Base-by-base conservation (phyloP, 1,140 invertebrate genomes). In the Agrilus planipennis region DNA sequence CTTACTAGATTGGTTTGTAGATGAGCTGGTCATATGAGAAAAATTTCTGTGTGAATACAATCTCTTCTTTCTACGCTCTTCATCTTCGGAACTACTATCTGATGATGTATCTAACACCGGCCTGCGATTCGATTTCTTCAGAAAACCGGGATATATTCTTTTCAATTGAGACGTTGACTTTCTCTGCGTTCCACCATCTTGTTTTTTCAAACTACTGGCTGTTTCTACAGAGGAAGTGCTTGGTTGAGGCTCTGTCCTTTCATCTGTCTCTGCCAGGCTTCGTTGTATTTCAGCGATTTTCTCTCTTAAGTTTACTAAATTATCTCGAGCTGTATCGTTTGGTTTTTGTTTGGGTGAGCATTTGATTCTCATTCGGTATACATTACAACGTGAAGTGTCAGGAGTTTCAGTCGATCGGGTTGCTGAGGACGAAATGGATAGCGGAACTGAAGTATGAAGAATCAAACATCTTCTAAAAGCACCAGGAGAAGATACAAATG, bases 51-150 rank as follows among this genome's bases (percentile, higher is more conserved):
- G n/a, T 10, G 4, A 20, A 32, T 20, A 38, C 20, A 35, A 20
- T 32, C 39, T n/a, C 25, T 30, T 45, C 22, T 22, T 42, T 18
- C 17, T 17, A 5, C 18, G 11, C 15, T 42, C 34, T 7, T 57
- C 57, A 7, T 59, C 54, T 14, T 57, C 55, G 2, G 55, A 54
- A 31, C 49, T 54, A 28, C 48, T 56, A 22, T 57, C 55, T 9
- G 55, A 54, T 9, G 57, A 56, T 16, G 51, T 51, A 34, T 51
- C 52, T 7, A 49, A 17, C 29, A 49, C 25, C 17, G 45, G 45
- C 32, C 44, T 23, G 17, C 47, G 35, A 28, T 39, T 45, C 16
- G 14, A 17, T 16, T 52, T 49, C 23, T 50, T 50, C 14, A 48
- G 27, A 41, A 51, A 45, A 15, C 34, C 42, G 1, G 52, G 50